These are phyloP conservation scores for Diplosoma virens DNA, from an alignment of 23 tunicate genomes.

Conservation along the genomic window DNA sequence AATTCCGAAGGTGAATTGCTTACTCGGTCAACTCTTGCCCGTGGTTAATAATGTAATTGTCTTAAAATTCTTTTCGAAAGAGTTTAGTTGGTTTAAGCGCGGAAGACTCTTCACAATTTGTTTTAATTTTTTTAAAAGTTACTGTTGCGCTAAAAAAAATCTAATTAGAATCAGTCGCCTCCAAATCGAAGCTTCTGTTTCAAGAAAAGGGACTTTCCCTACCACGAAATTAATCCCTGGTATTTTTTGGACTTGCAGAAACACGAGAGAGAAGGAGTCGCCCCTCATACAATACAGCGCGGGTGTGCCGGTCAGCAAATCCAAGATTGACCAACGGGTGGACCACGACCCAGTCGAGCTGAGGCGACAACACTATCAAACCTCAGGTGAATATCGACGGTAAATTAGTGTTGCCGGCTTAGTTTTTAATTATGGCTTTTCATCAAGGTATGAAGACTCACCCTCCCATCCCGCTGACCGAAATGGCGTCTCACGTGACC, in stretches of 20 bases:
- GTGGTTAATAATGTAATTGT: too few relatives aligned
- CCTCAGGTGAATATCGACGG: slow-evolving; percentile 65
- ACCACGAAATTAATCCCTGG: background rate
- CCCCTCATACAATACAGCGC: slow-evolving; percentile 61
- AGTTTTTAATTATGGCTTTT: background rate
- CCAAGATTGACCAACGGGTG: slow-evolving; percentile 6
- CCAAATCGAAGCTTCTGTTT: too few relatives aligned
- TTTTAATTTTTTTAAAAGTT: too few relatives aligned
- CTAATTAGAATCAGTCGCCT: too few relatives aligned
- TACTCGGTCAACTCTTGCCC: too few relatives aligned
- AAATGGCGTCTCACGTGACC: slow-evolving; percentile 55
- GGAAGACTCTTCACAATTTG: too few relatives aligned
- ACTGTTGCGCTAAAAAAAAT: too few relatives aligned
- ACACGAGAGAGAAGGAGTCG: background rate
- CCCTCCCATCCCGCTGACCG: slow-evolving; percentile 67
- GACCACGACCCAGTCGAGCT: slow-evolving; percentile 83
- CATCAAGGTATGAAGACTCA: slow-evolving; percentile 81
- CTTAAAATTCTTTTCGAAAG: too few relatives aligned
- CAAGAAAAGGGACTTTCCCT: background rate
- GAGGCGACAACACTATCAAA: slow-evolving; percentile 73
- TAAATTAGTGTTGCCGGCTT: background rate
- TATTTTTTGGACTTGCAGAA: background rate
- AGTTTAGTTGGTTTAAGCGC: too few relatives aligned
- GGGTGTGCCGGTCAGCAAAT: slow-evolving; percentile 29
- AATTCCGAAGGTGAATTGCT: too few relatives aligned